Evolutionary conservation across 2,797 vertebrate genomes (phyloP), one percentile per base, ranked within the genome.

Genomic region (Betta splendens): DNA sequence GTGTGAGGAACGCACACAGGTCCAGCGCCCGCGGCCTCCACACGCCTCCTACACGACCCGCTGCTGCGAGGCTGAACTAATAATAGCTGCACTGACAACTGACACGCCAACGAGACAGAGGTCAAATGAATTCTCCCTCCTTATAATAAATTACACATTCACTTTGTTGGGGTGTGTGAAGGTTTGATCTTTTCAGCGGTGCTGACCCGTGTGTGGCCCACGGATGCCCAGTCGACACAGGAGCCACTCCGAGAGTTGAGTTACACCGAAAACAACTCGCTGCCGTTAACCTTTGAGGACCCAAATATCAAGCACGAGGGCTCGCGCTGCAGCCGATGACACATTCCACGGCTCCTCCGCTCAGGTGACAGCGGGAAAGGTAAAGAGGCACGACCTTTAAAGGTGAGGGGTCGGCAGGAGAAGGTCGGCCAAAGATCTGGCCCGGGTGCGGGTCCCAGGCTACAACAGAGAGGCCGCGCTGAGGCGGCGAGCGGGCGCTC

Each of bases 361-460:
- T 82, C 68, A 75, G 63, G 57, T 77, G 76, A 72, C 77, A 56
- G 39, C 32, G 50, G 57, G 70, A 77, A 76, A 70, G 57, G 60
- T 68, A 69, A 80, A 74, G 69, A 78, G 79, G 46, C 58, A 63
- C 89, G 86, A 79, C 85, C 86, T 91, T 90, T 88, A 89, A 89
- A 88, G 75, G 77, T 13, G 18, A 86, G 36, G 72, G 86, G 87
- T 91, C 81, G 83, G 42, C 23, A 32, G 56, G 61, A 37, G 66
- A 64, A 77, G 67, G 60, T 75, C 48, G 31, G 39, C 53, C 31
- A 16, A 61, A 59, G 21, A 57, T 17, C 33, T 60, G 49, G 56
- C 64, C 28, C 3, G 33, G 23, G 38, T 29, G 18, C 50, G 74
- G 49, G 55, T 66, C 50, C 25, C 33, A 60, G 62, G 72, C 47